These are phyloP conservation scores for Gasterosteus nipponicus DNA, from an alignment of 2,113 vertebrate species.

Conservation along the genomic window DNA sequence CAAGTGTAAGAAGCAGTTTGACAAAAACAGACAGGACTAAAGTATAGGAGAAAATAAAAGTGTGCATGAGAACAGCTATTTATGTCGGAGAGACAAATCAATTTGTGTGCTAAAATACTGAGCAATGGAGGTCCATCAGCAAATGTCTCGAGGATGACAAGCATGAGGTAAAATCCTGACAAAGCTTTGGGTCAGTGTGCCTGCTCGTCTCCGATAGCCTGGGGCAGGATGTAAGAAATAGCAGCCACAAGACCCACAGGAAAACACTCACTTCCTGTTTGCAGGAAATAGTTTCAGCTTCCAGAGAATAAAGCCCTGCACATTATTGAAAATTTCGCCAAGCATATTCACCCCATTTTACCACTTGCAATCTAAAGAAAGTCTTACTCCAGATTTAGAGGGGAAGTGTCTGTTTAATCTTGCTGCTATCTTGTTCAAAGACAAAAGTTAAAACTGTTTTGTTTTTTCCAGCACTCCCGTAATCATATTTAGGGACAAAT, in stretches of 20 bases:
- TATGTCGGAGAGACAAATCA: slow-evolving; percentile 10
- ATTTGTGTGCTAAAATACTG: slow-evolving; percentile 17
- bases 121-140: slow-evolving; percentile 1
- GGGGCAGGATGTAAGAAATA: slow-evolving; percentile 74
- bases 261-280: slow-evolving; percentile 80
- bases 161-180: slow-evolving; percentile 50
- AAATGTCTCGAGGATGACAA: slow-evolving; percentile 29
- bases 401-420: neutral
- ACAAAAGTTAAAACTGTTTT: neutral
- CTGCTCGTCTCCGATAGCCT: slow-evolving; percentile 71
- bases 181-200: slow-evolving; percentile 64
- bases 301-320: slow-evolving; percentile 55
- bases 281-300: slow-evolving; percentile 71
- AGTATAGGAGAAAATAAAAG: slow-evolving; percentile 26
- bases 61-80: slow-evolving; percentile 4
- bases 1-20: slow-evolving; percentile 12
- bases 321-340: slow-evolving; percentile 55
- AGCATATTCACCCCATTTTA: slow-evolving; percentile 32
- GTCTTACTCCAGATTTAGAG: neutral
- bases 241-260: slow-evolving; percentile 73
- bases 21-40: slow-evolving; percentile 14
- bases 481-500: neutral
- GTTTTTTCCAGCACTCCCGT: neutral
- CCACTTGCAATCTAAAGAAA: slow-evolving; percentile 10
- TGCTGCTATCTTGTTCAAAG: slow-evolving; percentile 15